phyloP scores from a whole-genome alignment of 2,113 vertebrate genomes.

The Parus major region DNA sequence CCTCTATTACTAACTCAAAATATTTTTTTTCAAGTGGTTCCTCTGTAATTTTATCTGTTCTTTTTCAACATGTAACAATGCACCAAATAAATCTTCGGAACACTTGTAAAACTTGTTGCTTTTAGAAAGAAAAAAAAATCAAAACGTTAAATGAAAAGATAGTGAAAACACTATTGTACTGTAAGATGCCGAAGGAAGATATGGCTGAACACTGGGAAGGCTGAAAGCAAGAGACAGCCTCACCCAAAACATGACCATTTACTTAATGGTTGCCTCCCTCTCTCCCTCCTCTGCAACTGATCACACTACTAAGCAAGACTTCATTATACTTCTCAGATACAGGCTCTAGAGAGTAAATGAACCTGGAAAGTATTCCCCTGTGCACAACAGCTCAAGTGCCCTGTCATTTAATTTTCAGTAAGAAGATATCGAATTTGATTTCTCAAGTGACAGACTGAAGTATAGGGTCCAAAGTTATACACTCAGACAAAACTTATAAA shows the following conservation, averaged over 20 bases:
- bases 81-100: neutral
- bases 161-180: neutral
- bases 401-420: neutral
- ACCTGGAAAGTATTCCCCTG: neutral
- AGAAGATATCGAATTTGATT: neutral
- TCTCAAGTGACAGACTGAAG: neutral
- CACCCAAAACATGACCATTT: neutral
- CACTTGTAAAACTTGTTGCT: neutral
- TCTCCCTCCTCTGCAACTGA: neutral
- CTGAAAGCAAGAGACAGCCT: neutral
- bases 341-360: neutral
- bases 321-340: neutral
- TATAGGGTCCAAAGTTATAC: neutral
- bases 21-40: neutral
- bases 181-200: neutral
- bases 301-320: neutral
- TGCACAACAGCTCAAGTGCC: neutral
- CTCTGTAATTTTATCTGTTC: neutral
- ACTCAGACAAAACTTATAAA: neutral
- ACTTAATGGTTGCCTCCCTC: conserved; percentile 18
- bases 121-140: neutral
- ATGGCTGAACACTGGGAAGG: neutral
- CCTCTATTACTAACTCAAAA: neutral
- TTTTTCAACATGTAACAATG: neutral
- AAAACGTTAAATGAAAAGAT: neutral